These are phyloP conservation scores for Sorex fumeus DNA, from an alignment of 2,113 vertebrate species.

Conservation along the genomic window DNA sequence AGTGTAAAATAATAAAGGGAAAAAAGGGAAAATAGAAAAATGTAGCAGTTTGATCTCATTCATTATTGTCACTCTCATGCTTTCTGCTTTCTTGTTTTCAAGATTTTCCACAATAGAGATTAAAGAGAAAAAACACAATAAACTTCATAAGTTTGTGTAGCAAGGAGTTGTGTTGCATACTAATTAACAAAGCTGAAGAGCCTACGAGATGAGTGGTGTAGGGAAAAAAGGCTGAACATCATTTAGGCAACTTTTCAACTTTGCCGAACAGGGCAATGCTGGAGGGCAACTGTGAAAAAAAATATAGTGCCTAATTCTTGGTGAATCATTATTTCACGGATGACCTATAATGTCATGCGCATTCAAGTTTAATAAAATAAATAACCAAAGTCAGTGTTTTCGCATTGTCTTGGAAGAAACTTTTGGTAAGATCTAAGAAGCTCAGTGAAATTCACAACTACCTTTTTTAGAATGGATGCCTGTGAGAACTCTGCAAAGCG, in stretches of 20 bases:
- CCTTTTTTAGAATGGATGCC: not conserved
- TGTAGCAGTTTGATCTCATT: not conserved
- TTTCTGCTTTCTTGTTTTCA: not conserved
- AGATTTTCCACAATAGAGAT: conserved; percentile 1
- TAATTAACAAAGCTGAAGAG: not conserved
- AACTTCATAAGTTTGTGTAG: not conserved
- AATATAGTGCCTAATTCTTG: not conserved
- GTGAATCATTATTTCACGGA: not conserved
- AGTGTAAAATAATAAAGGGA: not conserved
- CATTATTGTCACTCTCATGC: not conserved
- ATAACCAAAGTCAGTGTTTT: not conserved
- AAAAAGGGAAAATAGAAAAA: conserved; percentile 13
- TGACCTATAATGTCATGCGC: not conserved
- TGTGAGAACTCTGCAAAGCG: not conserved
- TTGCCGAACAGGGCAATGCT: not conserved
- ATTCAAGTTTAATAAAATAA: not conserved
- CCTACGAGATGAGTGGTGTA: no score
- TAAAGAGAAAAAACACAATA: conserved; percentile 11
- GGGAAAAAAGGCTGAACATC: not conserved
- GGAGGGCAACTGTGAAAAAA: not conserved
- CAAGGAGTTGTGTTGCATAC: not conserved
- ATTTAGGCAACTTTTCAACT: not conserved
- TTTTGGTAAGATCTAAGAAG: not conserved
- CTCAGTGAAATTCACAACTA: conserved; percentile 43
- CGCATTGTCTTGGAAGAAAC: not conserved